Percentiles rank a stretch among this genome's conserved stretches.
Conservation (phyloP, 2,113 vertebrate genomes). For the Scortum barcoo region DNA sequence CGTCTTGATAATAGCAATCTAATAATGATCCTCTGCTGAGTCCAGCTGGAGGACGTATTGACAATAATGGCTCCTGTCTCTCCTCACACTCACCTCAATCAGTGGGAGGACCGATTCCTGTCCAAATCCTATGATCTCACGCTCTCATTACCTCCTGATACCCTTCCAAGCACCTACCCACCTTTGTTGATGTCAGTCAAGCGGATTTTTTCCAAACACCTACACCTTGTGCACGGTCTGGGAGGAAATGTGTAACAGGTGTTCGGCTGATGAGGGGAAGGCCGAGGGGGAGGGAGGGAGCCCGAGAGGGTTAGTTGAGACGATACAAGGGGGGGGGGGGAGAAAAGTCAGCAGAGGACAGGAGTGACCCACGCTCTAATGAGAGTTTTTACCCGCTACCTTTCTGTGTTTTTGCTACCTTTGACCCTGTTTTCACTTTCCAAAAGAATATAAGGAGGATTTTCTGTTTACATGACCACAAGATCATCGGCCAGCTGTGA, state of each 20-base stretch:
- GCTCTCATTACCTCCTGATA: slow-evolving; percentile 73
- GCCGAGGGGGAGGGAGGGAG: slow-evolving; percentile 57
- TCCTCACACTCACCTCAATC: slow-evolving; percentile 60
- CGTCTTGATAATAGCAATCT: slow-evolving; percentile 36
- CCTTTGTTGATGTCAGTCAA: slow-evolving; percentile 77
- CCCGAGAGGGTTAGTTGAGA: slow-evolving; percentile 35
- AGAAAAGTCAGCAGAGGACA: slow-evolving; percentile 62
- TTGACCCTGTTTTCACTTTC: background rate
- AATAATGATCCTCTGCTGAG: slow-evolving; percentile 27
- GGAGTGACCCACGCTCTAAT: background rate
- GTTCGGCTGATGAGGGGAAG: slow-evolving; percentile 77
- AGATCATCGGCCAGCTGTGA: slow-evolving; percentile 14
- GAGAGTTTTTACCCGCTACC: background rate
- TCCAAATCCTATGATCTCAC: slow-evolving; percentile 76
- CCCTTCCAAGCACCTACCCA: slow-evolving; percentile 78
- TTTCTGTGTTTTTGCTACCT: background rate
- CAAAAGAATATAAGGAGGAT: background rate
- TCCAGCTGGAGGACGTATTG: slow-evolving; percentile 66
- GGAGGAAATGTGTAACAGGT: slow-evolving; percentile 83
- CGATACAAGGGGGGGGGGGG: slow-evolving; percentile 34
- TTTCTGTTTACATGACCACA: background rate
- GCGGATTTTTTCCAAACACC: slow-evolving; percentile 78
- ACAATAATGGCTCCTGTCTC: slow-evolving; percentile 53
- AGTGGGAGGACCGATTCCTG: slow-evolving; percentile 73
- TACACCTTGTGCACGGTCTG: slow-evolving; percentile 73